phyloP scores from a whole-genome alignment of 2,797 vertebrate species.

The Leptatherina wallacei region DNA sequence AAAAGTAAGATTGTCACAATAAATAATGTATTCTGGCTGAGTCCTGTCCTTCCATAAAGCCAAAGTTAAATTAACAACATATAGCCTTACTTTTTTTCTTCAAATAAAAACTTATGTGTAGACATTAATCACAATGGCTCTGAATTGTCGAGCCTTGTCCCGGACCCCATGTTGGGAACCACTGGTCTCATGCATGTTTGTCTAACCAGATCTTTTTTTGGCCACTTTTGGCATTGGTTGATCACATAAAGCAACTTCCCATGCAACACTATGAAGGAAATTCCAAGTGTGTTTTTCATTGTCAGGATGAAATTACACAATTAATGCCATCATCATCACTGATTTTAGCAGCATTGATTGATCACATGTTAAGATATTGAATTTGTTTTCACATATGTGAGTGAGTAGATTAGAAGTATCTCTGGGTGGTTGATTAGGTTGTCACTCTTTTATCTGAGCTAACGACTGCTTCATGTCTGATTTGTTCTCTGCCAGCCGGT shows the following conservation, averaged over 20 bases:
- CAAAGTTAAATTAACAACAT: too few species aligned
- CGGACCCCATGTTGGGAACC: too few species aligned
- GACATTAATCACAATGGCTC: too few species aligned
- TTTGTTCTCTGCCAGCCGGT: constrained; percentile 54
- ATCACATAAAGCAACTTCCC: constrained; percentile 34
- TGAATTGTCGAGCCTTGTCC: too few species aligned
- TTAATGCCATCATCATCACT: constrained; percentile 25
- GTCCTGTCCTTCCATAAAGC: too few species aligned
- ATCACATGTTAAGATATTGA: background rate
- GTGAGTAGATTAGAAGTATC: constrained; percentile 1
- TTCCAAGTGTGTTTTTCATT: constrained; percentile 61
- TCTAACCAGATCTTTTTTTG: constrained; percentile 28
- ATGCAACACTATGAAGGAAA: constrained; percentile 30
- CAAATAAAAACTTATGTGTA: too few species aligned
- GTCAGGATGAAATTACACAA: constrained; percentile 33
- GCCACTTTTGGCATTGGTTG: constrained; percentile 26
- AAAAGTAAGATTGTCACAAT: too few species aligned
- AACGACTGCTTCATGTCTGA: constrained; percentile 45
- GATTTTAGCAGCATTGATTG: constrained; percentile 24
- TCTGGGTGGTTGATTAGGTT: constrained; percentile 53
- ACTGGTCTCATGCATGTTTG: background rate
- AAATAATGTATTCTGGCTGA: too few species aligned
- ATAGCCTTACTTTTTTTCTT: too few species aligned
- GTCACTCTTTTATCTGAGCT: constrained; percentile 42
- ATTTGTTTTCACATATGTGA: constrained; percentile 10